Conservation (phyloP, 2,888 invertebrate species). For the Thereva unica region DNA sequence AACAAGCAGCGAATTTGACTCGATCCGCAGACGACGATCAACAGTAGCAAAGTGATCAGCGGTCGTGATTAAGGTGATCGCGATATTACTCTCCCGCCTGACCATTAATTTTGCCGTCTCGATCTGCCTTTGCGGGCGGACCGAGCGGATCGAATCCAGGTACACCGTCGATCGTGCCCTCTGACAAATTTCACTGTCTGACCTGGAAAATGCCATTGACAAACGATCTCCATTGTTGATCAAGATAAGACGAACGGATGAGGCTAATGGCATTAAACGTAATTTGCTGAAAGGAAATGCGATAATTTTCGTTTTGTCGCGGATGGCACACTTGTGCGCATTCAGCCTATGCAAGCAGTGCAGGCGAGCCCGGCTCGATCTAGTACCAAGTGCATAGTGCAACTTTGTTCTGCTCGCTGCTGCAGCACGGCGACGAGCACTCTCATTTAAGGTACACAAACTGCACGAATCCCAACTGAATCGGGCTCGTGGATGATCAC, state of each 20-base stretch:
- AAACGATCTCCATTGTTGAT: constrained; percentile 34
- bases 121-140: neutral
- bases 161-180: constrained; percentile 12
- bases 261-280: constrained; percentile 34
- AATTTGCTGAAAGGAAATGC: constrained; percentile 38
- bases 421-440: neutral
- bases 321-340: constrained; percentile 35
- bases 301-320: constrained; percentile 36
- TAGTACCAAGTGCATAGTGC: neutral
- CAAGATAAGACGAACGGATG: constrained; percentile 37
- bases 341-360: constrained; percentile 24
- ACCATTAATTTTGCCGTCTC: constrained; percentile 28
- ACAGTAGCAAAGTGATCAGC: constrained; percentile 47
- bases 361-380: neutral
- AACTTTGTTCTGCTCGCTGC: constrained; percentile 5
- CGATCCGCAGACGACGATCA: constrained; percentile 35
- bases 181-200: constrained; percentile 33
- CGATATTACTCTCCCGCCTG: constrained; percentile 55
- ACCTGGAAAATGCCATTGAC: constrained; percentile 34
- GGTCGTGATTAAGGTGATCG: constrained; percentile 59
- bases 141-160: too few species aligned
- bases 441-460: constrained; percentile 7
- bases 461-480: neutral
- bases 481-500: constrained; percentile 5
- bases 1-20: constrained; percentile 25